Base-by-base conservation (phyloP, 1,140 invertebrate species). In the Aleiodes sp. region DNA sequence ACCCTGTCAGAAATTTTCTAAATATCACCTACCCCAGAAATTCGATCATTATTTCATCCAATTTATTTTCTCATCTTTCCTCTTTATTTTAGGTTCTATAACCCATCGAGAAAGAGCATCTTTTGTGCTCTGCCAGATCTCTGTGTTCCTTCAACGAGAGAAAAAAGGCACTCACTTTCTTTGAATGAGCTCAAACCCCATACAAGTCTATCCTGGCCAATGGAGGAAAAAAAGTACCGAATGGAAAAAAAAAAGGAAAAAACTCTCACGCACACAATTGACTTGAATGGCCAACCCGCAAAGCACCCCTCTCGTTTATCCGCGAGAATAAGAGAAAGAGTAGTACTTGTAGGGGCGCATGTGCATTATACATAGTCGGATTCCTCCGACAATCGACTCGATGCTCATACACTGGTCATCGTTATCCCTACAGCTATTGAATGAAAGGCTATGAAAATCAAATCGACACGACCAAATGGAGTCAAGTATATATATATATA, bases 391-490 rank as follows among this genome's bases (percentile, higher is more conserved):
- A 52, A 52, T 52, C 26, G 46, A 52, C 31, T 35, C 31, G 4
- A 24, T 52, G 46, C 46, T 52, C 46, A 52, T 52, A 52, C 21
- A 12, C 46, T 4, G 6, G n/a, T n/a, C 46, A 52, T 52, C 46
- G 46, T 52, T 52, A 52, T 52, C 46, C 46, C 46, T 2, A n/a
- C 1, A 35, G 31, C 4, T 35, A 2, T 8, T 8, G 46, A 52
- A 52, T 24, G 12, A 52, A 52, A 52, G 19, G 19, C 46, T 24
- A 52, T 52, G 46, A 52, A 52, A 52, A 52, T 52, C 46, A 52
- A 52, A 52, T 52, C 46, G 46, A 52, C 46, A 52, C 46, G 46
- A 21, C 46, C n/a, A n/a, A n/a, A n/a, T n/a, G 14, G 26, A 52
- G 46, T 24, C 26, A 16, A 24, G 21, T 52, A 52, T 16, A 52